Base-by-base conservation (phyloP, 2,113 vertebrate species). In the Nyctereutes procyonoides region DNA sequence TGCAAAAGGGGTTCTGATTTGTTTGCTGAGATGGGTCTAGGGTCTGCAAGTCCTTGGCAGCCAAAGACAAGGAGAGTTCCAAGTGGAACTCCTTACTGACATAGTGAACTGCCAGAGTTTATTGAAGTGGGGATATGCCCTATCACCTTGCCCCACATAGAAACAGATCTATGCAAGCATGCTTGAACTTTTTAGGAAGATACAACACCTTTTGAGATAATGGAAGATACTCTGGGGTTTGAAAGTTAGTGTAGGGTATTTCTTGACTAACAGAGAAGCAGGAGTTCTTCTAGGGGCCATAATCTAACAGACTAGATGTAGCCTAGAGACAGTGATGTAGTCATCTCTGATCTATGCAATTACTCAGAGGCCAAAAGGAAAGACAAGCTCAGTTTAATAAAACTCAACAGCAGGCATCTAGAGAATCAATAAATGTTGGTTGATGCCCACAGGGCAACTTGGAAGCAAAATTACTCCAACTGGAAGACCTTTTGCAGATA, bases 301-400 rank as follows among this genome's bases (percentile, higher is more conserved):
- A 81, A 56, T 56, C 53, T 28, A 43, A 76, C 58, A 69, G 79
- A 19, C 32, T 26, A 56, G 85, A 71, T 17, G 60, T 73, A 69
- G 67, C 84, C 60, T 43, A 28, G 88, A 95, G 88, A 76, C 60
- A 81, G 76, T 20, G 60, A 60, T 74, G 63, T 35, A 74, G 58
- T 90, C 93, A 62, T 86, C 67, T 89, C 73, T 0, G 16, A 92
- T 63, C 58, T 89, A 38, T 14, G 32, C 32, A 56, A 15, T 69
- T 87, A 79, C 87, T 95, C 88, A 67, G 80, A 80, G 67, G 82
- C 67, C 35, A 56, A 97, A 80, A 83, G 71, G 35, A 83, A 88
- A 93, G 87, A 77, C n/a, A 92, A 58, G 63, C 28, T 30, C 62
- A 63, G 48, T 88, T 97, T 97, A 92, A 85, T 96, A 84, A 95